phyloP scores from a whole-genome alignment of 2,888 invertebrate genomes.

The Drosophila tripunctata region DNA sequence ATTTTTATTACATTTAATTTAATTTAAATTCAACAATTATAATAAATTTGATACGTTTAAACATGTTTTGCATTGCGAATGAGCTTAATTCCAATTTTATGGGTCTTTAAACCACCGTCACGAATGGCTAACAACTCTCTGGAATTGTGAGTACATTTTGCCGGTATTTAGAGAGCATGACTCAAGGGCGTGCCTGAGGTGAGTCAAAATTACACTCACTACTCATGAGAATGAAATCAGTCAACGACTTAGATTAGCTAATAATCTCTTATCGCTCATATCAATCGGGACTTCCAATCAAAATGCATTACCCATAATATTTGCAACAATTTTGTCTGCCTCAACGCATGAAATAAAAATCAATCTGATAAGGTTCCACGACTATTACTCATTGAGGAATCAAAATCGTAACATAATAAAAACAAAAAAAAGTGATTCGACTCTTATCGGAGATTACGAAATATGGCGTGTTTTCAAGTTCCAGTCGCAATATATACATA shows the following conservation, averaged over 20 bases:
- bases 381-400: conserved; percentile 53
- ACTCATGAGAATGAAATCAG: conserved; percentile 19
- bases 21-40: conserved; percentile 27
- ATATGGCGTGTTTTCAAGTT: conserved; percentile 44
- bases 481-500: background rate
- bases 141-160: conserved; percentile 5
- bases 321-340: background rate
- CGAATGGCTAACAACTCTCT: conserved; percentile 4
- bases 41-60: conserved; percentile 4
- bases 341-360: background rate
- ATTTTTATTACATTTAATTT: conserved; percentile 25
- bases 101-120: background rate
- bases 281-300: conserved; percentile 12
- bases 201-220: background rate
- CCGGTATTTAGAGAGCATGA: conserved; percentile 27
- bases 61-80: conserved; percentile 35
- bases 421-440: conserved; percentile 17
- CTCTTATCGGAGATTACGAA: conserved; percentile 19
- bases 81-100: conserved; percentile 1
- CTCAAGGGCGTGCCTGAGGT: conserved; percentile 35
- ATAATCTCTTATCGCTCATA: conserved; percentile 17
- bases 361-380: conserved; percentile 2
- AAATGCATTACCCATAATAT: conserved; percentile 3
- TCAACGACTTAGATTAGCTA: conserved; percentile 15
- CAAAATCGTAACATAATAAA: conserved; percentile 22